Evolutionary conservation across 2,113 vertebrate species (phyloP).

Genomic region (Picathartes gymnocephalus): DNA sequence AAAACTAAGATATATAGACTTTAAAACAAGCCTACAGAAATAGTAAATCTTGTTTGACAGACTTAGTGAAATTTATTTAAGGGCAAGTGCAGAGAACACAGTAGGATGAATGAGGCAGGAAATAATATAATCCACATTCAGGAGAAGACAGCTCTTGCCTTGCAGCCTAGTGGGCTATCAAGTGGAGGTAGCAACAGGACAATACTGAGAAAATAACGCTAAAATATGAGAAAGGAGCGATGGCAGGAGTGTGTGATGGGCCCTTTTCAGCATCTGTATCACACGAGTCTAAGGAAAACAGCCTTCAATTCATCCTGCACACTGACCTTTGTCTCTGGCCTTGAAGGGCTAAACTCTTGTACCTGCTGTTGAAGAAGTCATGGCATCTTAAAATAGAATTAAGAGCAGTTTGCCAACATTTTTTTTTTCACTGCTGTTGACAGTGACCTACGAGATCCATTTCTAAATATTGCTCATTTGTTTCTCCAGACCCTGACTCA

Average conservation of each 20-base stretch:
- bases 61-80: neutral
- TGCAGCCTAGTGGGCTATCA: neutral
- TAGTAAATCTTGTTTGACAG: neutral
- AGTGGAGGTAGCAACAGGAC: neutral
- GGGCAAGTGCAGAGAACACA: neutral
- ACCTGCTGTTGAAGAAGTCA: neutral
- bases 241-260: neutral
- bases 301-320: neutral
- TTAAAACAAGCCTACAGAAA: neutral
- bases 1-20: neutral
- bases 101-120: neutral
- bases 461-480: conserved; percentile 1
- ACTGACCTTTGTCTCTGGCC: neutral
- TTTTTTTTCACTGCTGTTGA: neutral
- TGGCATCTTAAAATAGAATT: neutral
- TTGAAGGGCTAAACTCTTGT: neutral
- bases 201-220: neutral
- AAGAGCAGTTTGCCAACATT: neutral
- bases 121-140: neutral
- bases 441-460: neutral
- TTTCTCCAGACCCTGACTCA: conserved; percentile 20
- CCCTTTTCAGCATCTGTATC: neutral
- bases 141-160: neutral
- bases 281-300: neutral
- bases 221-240: neutral